These are phyloP conservation scores for Lophura nycthemera DNA, from an alignment of 2,113 vertebrate species.

Conservation along the genomic window DNA sequence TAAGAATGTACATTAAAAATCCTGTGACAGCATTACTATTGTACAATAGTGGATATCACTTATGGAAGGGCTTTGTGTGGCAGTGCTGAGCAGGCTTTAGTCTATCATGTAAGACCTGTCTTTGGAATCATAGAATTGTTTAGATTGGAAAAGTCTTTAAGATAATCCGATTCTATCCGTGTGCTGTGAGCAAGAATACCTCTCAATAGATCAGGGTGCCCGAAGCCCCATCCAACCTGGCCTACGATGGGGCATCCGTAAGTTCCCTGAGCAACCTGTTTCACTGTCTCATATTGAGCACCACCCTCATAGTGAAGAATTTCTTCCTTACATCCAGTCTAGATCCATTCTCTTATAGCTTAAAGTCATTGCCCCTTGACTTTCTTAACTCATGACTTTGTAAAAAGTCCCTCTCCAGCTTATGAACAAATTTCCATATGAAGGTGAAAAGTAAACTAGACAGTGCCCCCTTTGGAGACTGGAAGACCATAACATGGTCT, in stretches of 20 bases:
- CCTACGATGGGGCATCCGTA: neutral
- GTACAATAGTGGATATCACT: too few relatives aligned
- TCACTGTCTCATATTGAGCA: neutral
- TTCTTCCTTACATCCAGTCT: neutral
- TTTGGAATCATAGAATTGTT: neutral
- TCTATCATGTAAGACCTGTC: neutral
- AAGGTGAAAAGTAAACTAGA: neutral
- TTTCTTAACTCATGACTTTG: too few relatives aligned
- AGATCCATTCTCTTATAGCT: neutral
- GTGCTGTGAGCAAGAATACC: too few relatives aligned
- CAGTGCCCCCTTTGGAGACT: neutral
- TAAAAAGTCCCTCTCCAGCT: neutral
- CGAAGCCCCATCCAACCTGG: neutral
- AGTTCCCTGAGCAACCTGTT: neutral
- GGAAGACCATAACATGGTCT: neutral
- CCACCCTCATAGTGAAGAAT: neutral
- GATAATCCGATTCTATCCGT: neutral
- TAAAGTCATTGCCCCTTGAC: neutral
- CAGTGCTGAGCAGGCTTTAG: neutral
- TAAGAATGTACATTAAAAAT: neutral
- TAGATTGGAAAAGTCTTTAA: neutral
- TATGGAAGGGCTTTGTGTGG: neutral
- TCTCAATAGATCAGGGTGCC: neutral
- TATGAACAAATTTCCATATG: neutral
- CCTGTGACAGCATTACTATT: accelerated